Conservation (phyloP, 2,797 vertebrate species). For the Cyprinella venusta region DNA sequence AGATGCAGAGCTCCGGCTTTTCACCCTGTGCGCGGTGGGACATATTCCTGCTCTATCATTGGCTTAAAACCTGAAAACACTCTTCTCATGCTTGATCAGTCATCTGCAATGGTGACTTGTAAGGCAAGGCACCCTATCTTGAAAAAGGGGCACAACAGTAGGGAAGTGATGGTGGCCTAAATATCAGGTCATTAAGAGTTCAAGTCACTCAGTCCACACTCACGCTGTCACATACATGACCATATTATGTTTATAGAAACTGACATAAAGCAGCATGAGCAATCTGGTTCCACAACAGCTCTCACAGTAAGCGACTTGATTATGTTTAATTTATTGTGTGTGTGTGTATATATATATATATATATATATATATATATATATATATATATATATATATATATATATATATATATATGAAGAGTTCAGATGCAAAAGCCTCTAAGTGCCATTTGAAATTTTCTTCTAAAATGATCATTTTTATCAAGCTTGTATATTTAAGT, state of each 20-base stretch:
- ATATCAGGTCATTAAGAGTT: slow-evolving; percentile 64
- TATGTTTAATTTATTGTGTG: neutral
- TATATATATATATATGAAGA: too few relatives aligned
- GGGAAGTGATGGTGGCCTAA: slow-evolving; percentile 57
- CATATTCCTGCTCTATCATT: slow-evolving; percentile 73
- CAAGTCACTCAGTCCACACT: slow-evolving; percentile 39
- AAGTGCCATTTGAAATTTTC: too few relatives aligned
- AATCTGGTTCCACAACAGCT: neutral
- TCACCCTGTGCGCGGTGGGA: slow-evolving; percentile 73
- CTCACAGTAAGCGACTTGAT: neutral
- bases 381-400: too few relatives aligned
- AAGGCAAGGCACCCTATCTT: slow-evolving; percentile 22
- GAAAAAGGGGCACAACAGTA: slow-evolving; percentile 44
- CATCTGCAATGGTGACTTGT: slow-evolving; percentile 67
- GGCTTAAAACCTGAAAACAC: slow-evolving; percentile 72
- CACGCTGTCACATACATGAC: neutral
- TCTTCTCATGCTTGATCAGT: slow-evolving; percentile 75
- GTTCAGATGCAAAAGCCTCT: too few relatives aligned
- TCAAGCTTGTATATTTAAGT: too few relatives aligned
- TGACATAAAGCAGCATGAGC: neutral
- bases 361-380: too few relatives aligned
- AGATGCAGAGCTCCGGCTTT: slow-evolving; percentile 72
- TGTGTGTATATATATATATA: too few relatives aligned
- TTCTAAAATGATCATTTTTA: too few relatives aligned
- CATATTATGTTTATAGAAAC: neutral